phyloP scores from a whole-genome alignment of 2,888 invertebrate species.

The Holacanthella duospinosa region DNA sequence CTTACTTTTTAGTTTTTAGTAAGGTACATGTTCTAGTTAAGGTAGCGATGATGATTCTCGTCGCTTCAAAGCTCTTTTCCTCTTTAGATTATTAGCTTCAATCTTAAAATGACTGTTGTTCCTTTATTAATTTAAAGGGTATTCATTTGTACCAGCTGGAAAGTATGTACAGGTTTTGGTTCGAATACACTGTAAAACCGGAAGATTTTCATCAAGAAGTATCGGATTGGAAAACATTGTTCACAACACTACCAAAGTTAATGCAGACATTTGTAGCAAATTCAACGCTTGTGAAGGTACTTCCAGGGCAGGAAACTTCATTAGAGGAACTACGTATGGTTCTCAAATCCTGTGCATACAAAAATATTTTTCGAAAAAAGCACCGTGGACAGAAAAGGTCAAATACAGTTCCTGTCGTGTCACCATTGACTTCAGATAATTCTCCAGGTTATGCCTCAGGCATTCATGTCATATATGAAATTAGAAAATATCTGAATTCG shows the following conservation, averaged over 20 bases:
- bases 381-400: too few species aligned
- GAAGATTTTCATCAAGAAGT: neutral
- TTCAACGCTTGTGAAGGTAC: neutral
- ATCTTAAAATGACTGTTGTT: too few species aligned
- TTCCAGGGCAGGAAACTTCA: neutral
- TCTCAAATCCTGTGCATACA: neutral
- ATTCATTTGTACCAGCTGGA: neutral
- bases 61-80: too few species aligned
- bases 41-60: too few species aligned
- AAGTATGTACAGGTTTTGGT: neutral
- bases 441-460: too few species aligned
- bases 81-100: too few species aligned
- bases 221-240: neutral
- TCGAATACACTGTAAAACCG: neutral
- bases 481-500: too few species aligned
- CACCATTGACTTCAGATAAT: too few species aligned
- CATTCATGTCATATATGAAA: too few species aligned
- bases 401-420: too few species aligned
- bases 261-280: neutral
- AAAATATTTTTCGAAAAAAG: neutral
- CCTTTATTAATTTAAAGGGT: neutral
- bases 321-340: neutral
- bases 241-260: neutral
- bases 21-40: too few species aligned
- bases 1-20: too few species aligned